Evolutionary conservation across 1,140 invertebrate species (phyloP).

Genomic region (Drosophila subpulchrella): DNA sequence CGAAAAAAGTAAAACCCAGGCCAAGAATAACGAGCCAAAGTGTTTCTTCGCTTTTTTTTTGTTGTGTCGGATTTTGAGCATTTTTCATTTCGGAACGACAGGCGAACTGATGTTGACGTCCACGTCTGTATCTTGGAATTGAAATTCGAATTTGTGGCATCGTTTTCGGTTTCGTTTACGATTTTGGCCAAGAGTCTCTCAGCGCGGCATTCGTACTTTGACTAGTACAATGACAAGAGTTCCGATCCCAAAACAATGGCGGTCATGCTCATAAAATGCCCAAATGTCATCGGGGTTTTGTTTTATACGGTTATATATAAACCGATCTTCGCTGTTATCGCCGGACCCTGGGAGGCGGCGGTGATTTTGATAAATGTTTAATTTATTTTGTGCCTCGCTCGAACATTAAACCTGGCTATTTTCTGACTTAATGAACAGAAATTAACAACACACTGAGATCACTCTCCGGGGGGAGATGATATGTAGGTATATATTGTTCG

Average conservation of each 20-base stretch:
- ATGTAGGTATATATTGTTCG: background rate
- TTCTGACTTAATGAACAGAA: slow-evolving; percentile 82
- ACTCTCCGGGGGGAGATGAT: slow-evolving; percentile 28
- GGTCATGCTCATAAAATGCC: slow-evolving; percentile 64
- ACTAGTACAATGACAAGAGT: slow-evolving; percentile 56
- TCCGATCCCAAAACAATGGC: slow-evolving; percentile 49
- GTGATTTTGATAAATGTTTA: slow-evolving; percentile 83
- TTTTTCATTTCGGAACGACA: slow-evolving; percentile 81
- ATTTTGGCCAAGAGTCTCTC: slow-evolving; percentile 28
- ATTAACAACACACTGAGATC: slow-evolving; percentile 77
- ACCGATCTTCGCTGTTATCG: slow-evolving; percentile 35
- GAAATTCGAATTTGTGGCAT: slow-evolving; percentile 63
- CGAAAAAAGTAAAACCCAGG: slow-evolving; percentile 44
- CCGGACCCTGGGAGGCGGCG: slow-evolving; percentile 59
- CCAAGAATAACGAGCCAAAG: slow-evolving; percentile 72
- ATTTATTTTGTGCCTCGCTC: slow-evolving; percentile 78
- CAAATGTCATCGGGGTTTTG: slow-evolving; percentile 60
- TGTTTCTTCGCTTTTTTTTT: slow-evolving; percentile 59
- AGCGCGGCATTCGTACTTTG: slow-evolving; percentile 59
- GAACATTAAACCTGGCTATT: slow-evolving; percentile 81
- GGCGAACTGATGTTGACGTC: slow-evolving; percentile 75
- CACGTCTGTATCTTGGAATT: slow-evolving; percentile 68
- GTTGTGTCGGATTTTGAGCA: slow-evolving; percentile 56
- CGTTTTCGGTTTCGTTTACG: slow-evolving; percentile 41
- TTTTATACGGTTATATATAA: background rate